Percentiles rank a stretch among this genome's conserved stretches.
phyloP scores from a whole-genome alignment of 2,113 vertebrate genomes.

The Ammodytes dubius region DNA sequence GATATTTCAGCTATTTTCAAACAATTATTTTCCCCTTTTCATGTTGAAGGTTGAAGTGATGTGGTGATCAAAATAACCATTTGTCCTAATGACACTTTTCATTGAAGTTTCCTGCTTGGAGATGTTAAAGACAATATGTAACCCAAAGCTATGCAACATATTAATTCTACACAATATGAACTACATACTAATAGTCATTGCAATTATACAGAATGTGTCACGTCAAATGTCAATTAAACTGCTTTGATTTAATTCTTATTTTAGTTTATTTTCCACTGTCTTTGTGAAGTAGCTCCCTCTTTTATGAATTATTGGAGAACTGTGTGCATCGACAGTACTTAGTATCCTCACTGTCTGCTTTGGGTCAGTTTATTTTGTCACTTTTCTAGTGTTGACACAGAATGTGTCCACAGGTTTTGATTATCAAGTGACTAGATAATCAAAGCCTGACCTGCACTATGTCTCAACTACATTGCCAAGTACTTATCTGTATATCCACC shows the following conservation, averaged over 20 bases:
- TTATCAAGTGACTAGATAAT: not conserved
- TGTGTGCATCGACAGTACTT: not conserved
- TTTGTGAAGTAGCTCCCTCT: not conserved
- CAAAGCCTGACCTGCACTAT: not conserved
- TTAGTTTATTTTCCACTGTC: not conserved
- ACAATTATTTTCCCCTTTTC: not conserved
- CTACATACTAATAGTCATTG: not conserved
- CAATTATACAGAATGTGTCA: not conserved
- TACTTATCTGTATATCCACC: constrained; percentile 39
- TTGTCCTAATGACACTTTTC: not conserved
- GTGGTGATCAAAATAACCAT: constrained; percentile 49
- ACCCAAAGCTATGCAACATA: not conserved
- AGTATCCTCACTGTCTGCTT: not conserved
- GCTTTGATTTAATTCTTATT: not conserved
- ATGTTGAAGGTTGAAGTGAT: constrained; percentile 16
- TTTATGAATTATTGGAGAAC: not conserved
- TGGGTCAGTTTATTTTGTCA: not conserved
- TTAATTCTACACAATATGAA: not conserved
- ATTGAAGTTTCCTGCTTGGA: not conserved
- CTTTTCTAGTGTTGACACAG: not conserved
- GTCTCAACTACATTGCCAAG: not conserved
- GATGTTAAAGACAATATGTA: not conserved
- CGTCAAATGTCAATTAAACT: not conserved
- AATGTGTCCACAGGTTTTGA: too few species aligned
- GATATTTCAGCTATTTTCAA: not conserved